phyloP scores from a whole-genome alignment of 2,888 invertebrate species.

The Brassicogethes aeneus region DNA sequence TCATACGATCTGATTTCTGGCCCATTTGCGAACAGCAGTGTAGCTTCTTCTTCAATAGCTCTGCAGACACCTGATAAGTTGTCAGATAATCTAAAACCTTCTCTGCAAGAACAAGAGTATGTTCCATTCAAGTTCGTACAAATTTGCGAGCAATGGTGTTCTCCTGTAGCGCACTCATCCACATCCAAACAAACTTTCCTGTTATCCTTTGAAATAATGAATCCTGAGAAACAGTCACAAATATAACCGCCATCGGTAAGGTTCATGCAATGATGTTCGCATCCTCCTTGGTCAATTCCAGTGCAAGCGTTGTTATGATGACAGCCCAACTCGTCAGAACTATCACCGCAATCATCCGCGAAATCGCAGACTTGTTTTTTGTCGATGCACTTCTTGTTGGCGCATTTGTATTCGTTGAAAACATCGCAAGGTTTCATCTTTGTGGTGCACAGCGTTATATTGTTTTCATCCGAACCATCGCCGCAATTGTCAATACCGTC shows the following conservation, averaged over 20 bases:
- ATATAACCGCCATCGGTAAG: conserved; percentile 77
- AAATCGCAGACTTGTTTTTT: conserved; percentile 76
- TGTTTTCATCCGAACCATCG: conserved; percentile 92
- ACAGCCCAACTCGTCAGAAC: conserved; percentile 85
- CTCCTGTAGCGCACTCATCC: conserved; percentile 77
- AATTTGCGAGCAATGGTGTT: conserved; percentile 86
- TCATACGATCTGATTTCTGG: conserved; percentile 75
- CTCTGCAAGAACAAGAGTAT: conserved; percentile 77
- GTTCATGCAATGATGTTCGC: conserved; percentile 86
- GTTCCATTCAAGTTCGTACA: conserved; percentile 90
- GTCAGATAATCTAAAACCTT: conserved; percentile 71
- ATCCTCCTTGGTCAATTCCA: conserved; percentile 62
- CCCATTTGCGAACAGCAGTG: conserved; percentile 71
- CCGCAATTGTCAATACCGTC: conserved; percentile 90
- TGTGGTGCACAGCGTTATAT: conserved; percentile 80
- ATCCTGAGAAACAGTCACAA: conserved; percentile 83
- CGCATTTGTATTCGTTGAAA: conserved; percentile 76
- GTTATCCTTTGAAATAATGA: conserved; percentile 69
- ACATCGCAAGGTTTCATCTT: conserved; percentile 68
- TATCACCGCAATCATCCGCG: conserved; percentile 85
- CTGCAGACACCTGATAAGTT: conserved; percentile 76
- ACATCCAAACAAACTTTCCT: conserved; percentile 81
- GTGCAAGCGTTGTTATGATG: conserved; percentile 58
- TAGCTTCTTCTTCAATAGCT: conserved; percentile 55
- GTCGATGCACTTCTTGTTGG: conserved; percentile 77